phyloP scores from a whole-genome alignment of 1,140 invertebrate species.

The Melitaea cinxia region DNA sequence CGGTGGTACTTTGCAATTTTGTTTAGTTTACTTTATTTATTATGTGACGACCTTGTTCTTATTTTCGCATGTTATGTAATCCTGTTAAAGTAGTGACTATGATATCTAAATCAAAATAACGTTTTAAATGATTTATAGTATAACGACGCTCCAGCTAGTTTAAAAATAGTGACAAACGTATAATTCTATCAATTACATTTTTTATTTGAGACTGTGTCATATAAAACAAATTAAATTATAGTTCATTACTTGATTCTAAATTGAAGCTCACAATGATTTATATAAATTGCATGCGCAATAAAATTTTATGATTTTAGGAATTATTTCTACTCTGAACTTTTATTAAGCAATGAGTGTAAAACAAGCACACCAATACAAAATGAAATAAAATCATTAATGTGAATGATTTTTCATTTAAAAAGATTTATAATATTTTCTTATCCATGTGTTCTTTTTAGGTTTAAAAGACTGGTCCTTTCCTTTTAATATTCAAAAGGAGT shows the following conservation, averaged over 20 bases:
- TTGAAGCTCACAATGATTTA: neutral
- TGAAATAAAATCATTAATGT: neutral
- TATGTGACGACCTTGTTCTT: conserved; percentile 14
- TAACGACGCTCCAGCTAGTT: neutral
- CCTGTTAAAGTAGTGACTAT: conserved; percentile 13
- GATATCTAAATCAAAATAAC: conserved; percentile 3
- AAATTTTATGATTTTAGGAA: conserved; percentile 6
- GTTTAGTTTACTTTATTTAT: conserved; percentile 13
- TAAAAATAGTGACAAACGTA: neutral
- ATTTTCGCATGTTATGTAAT: conserved; percentile 38
- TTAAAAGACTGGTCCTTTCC: neutral
- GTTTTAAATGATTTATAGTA: neutral
- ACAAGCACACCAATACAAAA: neutral
- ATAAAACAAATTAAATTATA: neutral
- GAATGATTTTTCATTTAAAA: too few species aligned
- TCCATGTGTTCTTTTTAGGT: neutral
- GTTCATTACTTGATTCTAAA: neutral
- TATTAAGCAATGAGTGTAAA: neutral
- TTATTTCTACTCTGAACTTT: conserved; percentile 7
- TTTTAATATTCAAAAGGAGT: neutral
- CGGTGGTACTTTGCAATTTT: conserved; percentile 13
- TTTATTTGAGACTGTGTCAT: neutral
- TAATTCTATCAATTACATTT: too few species aligned
- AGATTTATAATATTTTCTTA: neutral
- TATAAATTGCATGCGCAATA: conserved; percentile 10